phyloP scores from a whole-genome alignment of 2,888 invertebrate genomes.

The Lasius platythorax region DNA sequence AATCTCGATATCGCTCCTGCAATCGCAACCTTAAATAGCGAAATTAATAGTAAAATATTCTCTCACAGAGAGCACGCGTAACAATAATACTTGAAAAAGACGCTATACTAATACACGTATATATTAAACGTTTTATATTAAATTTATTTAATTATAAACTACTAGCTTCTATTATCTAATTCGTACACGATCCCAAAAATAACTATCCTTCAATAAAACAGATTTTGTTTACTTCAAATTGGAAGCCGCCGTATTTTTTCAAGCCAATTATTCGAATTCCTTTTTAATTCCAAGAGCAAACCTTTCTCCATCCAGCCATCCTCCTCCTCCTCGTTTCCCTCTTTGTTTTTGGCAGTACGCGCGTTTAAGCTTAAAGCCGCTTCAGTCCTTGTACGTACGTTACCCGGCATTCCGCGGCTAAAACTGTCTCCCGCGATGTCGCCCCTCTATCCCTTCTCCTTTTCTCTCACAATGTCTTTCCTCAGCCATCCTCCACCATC shows the following conservation, averaged over 20 bases:
- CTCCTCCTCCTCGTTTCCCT: conserved; percentile 22
- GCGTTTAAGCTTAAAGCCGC: conserved; percentile 60
- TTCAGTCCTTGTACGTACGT: conserved; percentile 75
- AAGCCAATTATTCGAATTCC: conserved; percentile 37
- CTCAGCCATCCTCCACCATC: conserved; percentile 56
- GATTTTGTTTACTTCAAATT: background rate
- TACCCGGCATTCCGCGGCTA: conserved; percentile 80
- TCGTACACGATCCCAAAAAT: background rate
- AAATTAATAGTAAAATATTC: conserved; percentile 5
- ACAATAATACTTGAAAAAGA: too few species aligned
- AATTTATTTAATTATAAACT: background rate
- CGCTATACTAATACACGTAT: background rate
- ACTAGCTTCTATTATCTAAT: background rate
- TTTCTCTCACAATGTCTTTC: conserved; percentile 47
- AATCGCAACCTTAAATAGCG: conserved; percentile 9
- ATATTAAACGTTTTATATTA: background rate
- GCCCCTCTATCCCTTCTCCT: conserved; percentile 45
- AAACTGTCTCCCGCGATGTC: conserved; percentile 79
- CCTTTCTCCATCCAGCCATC: background rate
- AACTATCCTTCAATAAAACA: conserved; percentile 13
- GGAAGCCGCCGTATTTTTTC: conserved; percentile 18
- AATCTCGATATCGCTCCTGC: conserved; percentile 8
- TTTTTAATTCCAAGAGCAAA: conserved; percentile 39
- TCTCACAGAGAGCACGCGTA: background rate
- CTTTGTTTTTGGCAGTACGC: conserved; percentile 64